Conservation (phyloP, 1,140 invertebrate genomes). For the Eupeodes corollae region DNA sequence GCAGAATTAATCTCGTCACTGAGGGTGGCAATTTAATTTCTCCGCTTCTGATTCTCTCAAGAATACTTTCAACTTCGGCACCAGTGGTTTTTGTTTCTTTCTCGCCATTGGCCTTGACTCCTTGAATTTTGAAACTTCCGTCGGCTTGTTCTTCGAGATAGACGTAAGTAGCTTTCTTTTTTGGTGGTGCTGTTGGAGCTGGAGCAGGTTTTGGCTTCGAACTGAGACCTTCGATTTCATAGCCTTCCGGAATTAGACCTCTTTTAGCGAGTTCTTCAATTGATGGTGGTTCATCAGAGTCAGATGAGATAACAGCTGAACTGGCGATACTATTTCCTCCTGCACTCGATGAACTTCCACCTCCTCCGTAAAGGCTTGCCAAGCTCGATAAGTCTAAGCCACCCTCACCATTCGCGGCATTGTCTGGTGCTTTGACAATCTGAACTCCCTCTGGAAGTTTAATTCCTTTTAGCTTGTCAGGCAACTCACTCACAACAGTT, state of each 20-base stretch:
- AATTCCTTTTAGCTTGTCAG: too few species aligned
- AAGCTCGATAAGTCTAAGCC: slow-evolving; percentile 29
- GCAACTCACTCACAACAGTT: neutral
- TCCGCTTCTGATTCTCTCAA: slow-evolving; percentile 67
- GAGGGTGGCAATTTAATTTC: slow-evolving; percentile 66
- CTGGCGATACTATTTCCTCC: slow-evolving; percentile 35
- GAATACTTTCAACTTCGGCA: slow-evolving; percentile 62
- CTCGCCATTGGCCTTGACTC: slow-evolving; percentile 57
- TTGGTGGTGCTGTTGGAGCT: slow-evolving; percentile 56
- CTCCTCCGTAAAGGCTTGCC: slow-evolving; percentile 26
- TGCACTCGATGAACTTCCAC: slow-evolving; percentile 15
- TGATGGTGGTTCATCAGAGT: slow-evolving; percentile 36
- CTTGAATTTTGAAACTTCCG: slow-evolving; percentile 70
- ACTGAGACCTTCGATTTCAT: slow-evolving; percentile 61
- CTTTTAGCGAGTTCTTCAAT: slow-evolving; percentile 67
- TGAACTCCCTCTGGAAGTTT: slow-evolving; percentile 51
- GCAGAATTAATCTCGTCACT: slow-evolving; percentile 37
- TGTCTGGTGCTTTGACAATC: slow-evolving; percentile 51
- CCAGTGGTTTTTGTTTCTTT: slow-evolving; percentile 55
- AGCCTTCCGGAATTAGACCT: slow-evolving; percentile 60
- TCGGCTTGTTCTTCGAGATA: slow-evolving; percentile 73
- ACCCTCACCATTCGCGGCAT: slow-evolving; percentile 27
- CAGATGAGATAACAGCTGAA: slow-evolving; percentile 34
- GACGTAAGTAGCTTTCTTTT: slow-evolving; percentile 75
- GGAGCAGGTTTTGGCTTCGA: slow-evolving; percentile 46